Base-by-base conservation (phyloP, 2,888 invertebrate species). In the Conchocele bisecta region DNA sequence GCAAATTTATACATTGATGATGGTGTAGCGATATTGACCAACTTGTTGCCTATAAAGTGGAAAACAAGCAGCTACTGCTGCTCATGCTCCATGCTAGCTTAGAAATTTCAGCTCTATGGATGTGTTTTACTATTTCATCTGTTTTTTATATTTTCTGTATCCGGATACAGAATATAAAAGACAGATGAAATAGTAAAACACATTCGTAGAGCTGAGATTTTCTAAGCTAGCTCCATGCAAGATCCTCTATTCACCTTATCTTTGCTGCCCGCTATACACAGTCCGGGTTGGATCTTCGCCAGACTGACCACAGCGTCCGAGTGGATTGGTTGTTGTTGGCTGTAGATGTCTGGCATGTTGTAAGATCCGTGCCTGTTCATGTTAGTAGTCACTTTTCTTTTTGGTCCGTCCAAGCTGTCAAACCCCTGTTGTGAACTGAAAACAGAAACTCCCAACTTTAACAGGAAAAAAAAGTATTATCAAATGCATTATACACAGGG, bases 261-360 rank as follows among this genome's bases (percentile, higher is more conserved):
- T 65, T 88, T 88, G 56, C 87, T 86, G 9, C 88, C 86, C 13
- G 87, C 86, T 48, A 88, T 48, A 70, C 87, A 86, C 9, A 85
- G 65, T 1, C 85, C 85, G 17, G 84, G 82, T 28, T 83, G 79
- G 31, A 86, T 69, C 35, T 74, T 41, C 15, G 83, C 79, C 9
- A 88, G 69, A 71, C 83, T 85, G 56, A 83, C 83, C 11, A 88
- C 86, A 48, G 87, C 85, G 28, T 88, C 88, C 46, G 65, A 54
- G 39, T 88, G 88, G n/a, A 86, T 54, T 11, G 81, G 80, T 15
- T 63, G 51, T n/a, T 50, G 51, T 11, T 35, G 42, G 15, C 51
- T 39, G 13, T 69, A 51, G 24, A 28, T 9, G 11, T 33, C 24
- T 13, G n/a, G 37, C 11, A 28, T 20, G 24, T 29, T 31, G 42